These are phyloP conservation scores for Drosophila ercepeae DNA, from an alignment of 1,140 invertebrate species.

Conservation along the genomic window DNA sequence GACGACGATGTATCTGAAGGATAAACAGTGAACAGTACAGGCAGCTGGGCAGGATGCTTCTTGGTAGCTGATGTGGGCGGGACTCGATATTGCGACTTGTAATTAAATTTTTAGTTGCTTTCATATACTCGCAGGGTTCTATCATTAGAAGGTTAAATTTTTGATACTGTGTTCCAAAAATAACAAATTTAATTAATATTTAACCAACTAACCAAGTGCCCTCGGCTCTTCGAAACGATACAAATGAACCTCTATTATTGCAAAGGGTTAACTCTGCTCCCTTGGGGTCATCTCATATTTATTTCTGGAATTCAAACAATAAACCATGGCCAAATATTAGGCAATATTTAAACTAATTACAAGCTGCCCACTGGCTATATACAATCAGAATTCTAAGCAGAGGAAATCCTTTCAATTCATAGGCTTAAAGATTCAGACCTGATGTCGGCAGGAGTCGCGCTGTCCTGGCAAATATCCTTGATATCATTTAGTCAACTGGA, in stretches of 20 bases:
- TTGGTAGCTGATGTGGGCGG: constrained; percentile 20
- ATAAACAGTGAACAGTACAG: constrained; percentile 10
- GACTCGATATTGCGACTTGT: constrained; percentile 6
- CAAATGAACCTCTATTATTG: background rate
- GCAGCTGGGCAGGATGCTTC: constrained; percentile 14
- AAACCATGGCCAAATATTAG: constrained; percentile 12
- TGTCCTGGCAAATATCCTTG: constrained; percentile 81
- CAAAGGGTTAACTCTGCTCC: background rate
- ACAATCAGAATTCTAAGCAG: constrained; percentile 20
- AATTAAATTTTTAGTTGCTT: constrained; percentile 36
- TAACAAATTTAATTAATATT: background rate
- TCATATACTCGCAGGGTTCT: constrained; percentile 3
- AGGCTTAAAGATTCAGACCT: constrained; percentile 42
- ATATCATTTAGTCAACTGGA: constrained; percentile 84
- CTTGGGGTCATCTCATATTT: constrained; percentile 7
- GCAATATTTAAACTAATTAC: constrained; percentile 21
- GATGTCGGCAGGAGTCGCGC: constrained; percentile 33
- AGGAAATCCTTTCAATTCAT: constrained; percentile 12
- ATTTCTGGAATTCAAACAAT: background rate
- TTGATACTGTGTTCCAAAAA: no score
- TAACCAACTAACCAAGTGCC: background rate
- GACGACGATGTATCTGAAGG: background rate
- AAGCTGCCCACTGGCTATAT: constrained; percentile 27
- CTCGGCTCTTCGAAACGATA: background rate
- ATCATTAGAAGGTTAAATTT: no score